Conservation (phyloP, 2,888 invertebrate species). For the Drosophila siamana region DNA sequence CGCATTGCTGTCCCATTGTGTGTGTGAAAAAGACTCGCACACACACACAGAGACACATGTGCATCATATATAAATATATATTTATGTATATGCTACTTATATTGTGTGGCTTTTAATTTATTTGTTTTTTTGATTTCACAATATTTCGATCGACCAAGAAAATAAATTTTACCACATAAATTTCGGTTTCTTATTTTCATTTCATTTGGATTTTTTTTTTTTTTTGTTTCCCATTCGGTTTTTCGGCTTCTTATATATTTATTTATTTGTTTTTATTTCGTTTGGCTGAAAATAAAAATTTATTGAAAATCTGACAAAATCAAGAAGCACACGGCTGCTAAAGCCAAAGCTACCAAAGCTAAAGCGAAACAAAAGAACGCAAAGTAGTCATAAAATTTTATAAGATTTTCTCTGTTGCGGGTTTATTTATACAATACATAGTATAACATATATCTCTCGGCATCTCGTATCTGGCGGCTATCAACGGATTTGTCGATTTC, state of each 20-base stretch:
- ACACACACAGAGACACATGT: constrained; percentile 21
- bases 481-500: constrained; percentile 40
- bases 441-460: constrained; percentile 12
- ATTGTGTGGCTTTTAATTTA: constrained; percentile 75
- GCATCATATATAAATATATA: constrained; percentile 37
- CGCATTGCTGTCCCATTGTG: constrained; percentile 64
- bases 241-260: constrained; percentile 10
- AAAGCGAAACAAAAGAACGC: constrained; percentile 63
- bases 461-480: constrained; percentile 17
- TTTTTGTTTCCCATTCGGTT: constrained; percentile 8
- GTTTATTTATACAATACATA: constrained; percentile 19
- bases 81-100: constrained; percentile 37
- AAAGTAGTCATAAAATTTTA: constrained; percentile 68
- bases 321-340: constrained; percentile 8
- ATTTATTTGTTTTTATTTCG: constrained; percentile 30
- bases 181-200: constrained; percentile 42
- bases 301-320: constrained; percentile 64
- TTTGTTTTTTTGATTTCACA: constrained; percentile 81
- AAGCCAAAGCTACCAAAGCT: no score
- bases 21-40: constrained; percentile 36
- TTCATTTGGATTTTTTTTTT: no score
- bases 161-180: constrained; percentile 74
- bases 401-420: constrained; percentile 30
- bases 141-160: constrained; percentile 79
- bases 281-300: constrained; percentile 45